phyloP scores from a whole-genome alignment of 2,113 vertebrate species.

The Percopsis transmontana region DNA sequence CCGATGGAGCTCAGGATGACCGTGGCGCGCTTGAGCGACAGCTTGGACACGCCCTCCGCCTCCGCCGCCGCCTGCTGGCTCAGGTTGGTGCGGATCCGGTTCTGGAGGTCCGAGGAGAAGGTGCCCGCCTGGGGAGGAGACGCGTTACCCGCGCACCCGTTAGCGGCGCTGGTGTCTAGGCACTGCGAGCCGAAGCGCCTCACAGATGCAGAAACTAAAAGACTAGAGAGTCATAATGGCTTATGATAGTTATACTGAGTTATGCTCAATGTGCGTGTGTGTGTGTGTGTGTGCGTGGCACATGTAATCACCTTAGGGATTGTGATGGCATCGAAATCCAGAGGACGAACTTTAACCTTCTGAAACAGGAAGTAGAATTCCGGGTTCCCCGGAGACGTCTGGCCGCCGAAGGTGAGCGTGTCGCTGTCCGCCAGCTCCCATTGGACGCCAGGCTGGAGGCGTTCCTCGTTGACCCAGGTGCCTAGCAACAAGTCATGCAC shows the following conservation, averaged over 20 bases:
- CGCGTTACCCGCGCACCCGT: too few relatives aligned
- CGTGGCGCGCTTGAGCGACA: conserved; percentile 81
- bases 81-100: conserved; percentile 69
- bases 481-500: conserved; percentile 65
- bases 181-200: too few relatives aligned
- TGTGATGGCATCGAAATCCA: conserved; percentile 90
- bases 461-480: conserved; percentile 88
- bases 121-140: conserved; percentile 62
- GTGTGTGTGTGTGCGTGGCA: too few relatives aligned
- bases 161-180: too few relatives aligned
- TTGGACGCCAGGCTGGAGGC: conserved; percentile 75
- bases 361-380: conserved; percentile 94
- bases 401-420: conserved; percentile 83
- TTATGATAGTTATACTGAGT: too few relatives aligned
- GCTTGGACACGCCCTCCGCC: conserved; percentile 68
- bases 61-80: conserved; percentile 66
- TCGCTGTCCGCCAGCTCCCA: conserved; percentile 86
- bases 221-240: too few relatives aligned
- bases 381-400: conserved; percentile 68
- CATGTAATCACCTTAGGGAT: conserved; percentile 72
- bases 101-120: conserved; percentile 77
- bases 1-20: conserved; percentile 92
- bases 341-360: conserved; percentile 86
- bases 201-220: too few relatives aligned
- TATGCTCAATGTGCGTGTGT: too few relatives aligned